Percentiles rank a stretch among this genome's conserved stretches.
Conservation (phyloP, 2,797 vertebrate species). For the Mus caroli region DNA sequence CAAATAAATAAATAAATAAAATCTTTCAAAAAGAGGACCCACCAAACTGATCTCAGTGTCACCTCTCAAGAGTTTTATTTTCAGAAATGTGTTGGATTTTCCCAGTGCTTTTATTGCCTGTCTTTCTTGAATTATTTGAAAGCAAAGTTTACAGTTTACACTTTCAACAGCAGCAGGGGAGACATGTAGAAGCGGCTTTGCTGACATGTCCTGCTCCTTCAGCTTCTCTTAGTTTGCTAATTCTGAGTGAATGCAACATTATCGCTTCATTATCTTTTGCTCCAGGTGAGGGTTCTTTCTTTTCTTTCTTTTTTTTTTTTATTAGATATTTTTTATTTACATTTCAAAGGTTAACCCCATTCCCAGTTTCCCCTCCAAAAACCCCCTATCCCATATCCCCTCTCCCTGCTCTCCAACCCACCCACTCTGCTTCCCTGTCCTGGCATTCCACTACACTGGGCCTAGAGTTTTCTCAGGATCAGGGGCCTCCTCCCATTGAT, state of each 20-base stretch:
- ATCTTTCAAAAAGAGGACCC: not conserved
- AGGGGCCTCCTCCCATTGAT: no score
- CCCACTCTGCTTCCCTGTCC: no score
- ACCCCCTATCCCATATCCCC: no score
- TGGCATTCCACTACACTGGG: no score
- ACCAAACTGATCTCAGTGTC: not conserved
- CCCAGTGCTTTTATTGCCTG: not conserved
- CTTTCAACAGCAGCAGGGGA: slow-evolving; percentile 35
- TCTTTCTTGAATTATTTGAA: slow-evolving; percentile 29
- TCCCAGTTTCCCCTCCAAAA: no score
- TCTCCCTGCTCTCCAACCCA: no score
- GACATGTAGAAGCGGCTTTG: not conserved
- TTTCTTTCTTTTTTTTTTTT: not conserved
- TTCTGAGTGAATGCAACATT: slow-evolving; percentile 64
- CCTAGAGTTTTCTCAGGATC: no score
- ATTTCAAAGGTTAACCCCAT: no score
- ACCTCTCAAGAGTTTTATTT: not conserved
- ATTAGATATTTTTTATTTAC: no score
- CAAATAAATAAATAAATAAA: not conserved
- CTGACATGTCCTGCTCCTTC: not conserved
- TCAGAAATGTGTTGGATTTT: not conserved
- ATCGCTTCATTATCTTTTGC: slow-evolving; percentile 51
- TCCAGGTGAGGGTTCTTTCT: slow-evolving; percentile 63
- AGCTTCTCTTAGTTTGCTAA: slow-evolving; percentile 80
- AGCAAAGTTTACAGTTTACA: slow-evolving; percentile 30